Base-by-base conservation (phyloP, 1,140 invertebrate species). In the Hirudo medicinalis region DNA sequence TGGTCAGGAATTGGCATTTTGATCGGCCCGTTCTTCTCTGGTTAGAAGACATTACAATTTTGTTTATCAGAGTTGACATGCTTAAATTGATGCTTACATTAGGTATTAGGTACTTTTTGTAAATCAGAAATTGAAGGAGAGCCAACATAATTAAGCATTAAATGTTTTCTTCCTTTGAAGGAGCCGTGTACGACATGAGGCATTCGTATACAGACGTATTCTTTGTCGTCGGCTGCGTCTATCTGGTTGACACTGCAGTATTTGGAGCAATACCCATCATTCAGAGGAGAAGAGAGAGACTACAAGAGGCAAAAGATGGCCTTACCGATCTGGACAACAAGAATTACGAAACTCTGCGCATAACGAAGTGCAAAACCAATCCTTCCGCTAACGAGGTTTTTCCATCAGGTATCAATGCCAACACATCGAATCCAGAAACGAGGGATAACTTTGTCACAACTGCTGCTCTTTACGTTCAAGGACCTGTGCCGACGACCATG, bases 1-100 rank as follows among this genome's bases (percentile, higher is more conserved):
- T 75, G 74, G 72, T 75, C 74, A 25, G 74, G 74, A n/a, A 74
- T 75, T 22, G 74, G 74, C 66, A 75, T 75, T 17, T 73, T 75
- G 25, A 36, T 73, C 22, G 74, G 74, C 22, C 74, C 74, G 0
- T 74, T 75, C 27, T 75, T 74, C 36, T 74, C 72, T 43, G 74
- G 74, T 75, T 72, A 20, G 69, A 55, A 40, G 67, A 40, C 8
- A 6, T 36, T 36, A 3, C 32, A 36, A 2, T 36, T 36, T 36
- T 36, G 6, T 36, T 36, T 3, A 36, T 36, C 6, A 36, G 32
- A 36, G 32, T 36, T 36, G 6, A 3, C 2, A 36, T 6, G 32
- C 2, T 36, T 57, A 57, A 25, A 57, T 57, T 57, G 20, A 57
- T 57, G 54, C 25, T 57, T n/a, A n/a, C n/a, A n/a, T n/a, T n/a